phyloP scores from a whole-genome alignment of 2,888 invertebrate species.

The Drosophila multiciliata region DNA sequence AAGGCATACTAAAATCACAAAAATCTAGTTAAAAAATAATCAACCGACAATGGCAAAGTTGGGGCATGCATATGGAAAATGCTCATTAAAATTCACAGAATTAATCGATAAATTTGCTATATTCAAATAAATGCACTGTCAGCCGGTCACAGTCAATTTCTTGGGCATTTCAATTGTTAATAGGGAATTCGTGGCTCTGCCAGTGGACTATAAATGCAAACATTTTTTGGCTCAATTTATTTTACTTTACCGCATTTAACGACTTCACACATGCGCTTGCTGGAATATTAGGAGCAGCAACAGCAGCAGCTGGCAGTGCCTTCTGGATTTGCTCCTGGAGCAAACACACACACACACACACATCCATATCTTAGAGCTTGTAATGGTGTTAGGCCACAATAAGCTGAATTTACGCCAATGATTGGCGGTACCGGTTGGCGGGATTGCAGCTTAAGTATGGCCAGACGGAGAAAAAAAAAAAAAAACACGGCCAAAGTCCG shows the following conservation, averaged over 20 bases:
- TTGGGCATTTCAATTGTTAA: slow-evolving; percentile 34
- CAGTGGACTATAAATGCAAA: slow-evolving; percentile 72
- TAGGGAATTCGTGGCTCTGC: slow-evolving; percentile 20
- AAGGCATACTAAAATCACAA: not conserved
- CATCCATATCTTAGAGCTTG: slow-evolving; percentile 13
- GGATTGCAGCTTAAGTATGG: slow-evolving; percentile 7
- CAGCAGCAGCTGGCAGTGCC: slow-evolving; percentile 9
- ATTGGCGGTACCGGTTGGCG: slow-evolving; percentile 67
- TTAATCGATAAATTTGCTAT: not conserved
- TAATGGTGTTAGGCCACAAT: slow-evolving; percentile 76
- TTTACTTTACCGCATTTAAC: slow-evolving; percentile 78
- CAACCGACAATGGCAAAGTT: not conserved
- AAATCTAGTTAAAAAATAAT: not conserved
- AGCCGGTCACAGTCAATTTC: slow-evolving; percentile 21
- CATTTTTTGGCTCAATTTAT: slow-evolving; percentile 77
- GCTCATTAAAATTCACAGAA: not conserved
- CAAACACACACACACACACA: slow-evolving; percentile 1
- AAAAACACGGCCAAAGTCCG: not conserved
- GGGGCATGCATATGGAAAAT: not conserved
- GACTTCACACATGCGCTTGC: slow-evolving; percentile 70
- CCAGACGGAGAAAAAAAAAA: not conserved
- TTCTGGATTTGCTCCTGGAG: not conserved
- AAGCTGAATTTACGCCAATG: slow-evolving; percentile 80
- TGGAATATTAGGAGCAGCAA: slow-evolving; percentile 18
- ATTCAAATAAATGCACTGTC: not conserved